These are phyloP conservation scores for Eriosoma lanigerum DNA, from an alignment of 1,140 invertebrate species.

Conservation along the genomic window DNA sequence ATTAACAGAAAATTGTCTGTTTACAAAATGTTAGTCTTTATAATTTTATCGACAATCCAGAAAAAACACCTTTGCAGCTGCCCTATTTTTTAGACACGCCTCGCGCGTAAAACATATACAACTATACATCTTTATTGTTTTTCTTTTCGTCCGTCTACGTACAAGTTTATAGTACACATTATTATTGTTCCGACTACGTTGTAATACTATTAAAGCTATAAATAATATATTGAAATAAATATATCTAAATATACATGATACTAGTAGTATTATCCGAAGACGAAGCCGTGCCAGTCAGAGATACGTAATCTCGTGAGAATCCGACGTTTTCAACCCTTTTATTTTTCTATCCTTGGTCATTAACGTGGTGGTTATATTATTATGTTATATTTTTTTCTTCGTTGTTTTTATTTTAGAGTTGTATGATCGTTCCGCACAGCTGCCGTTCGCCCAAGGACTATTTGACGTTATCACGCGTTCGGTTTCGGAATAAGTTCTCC, in stretches of 20 bases:
- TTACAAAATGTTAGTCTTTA: too few relatives aligned
- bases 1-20: too few relatives aligned
- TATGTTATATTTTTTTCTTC: neutral
- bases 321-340: conserved; percentile 17
- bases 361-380: neutral
- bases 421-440: neutral
- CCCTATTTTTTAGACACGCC: too few relatives aligned
- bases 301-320: conserved; percentile 31
- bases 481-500: too few relatives aligned
- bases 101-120: neutral
- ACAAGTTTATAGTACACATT: neutral
- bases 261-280: neutral
- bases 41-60: too few relatives aligned
- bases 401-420: neutral
- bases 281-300: neutral
- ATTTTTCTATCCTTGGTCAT: neutral
- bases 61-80: neutral
- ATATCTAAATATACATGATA: too few relatives aligned
- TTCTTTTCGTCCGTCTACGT: conserved; percentile 14
- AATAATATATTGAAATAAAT: too few relatives aligned
- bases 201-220: too few relatives aligned
- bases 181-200: conserved; percentile 20
- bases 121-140: neutral
- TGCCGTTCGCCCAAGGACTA: neutral
- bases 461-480: too few relatives aligned